A percentile compares a stretch with the other conserved stretches of the same genome.
Conservation (phyloP, 2,113 vertebrate species). For the Crotophaga sulcirostris region DNA sequence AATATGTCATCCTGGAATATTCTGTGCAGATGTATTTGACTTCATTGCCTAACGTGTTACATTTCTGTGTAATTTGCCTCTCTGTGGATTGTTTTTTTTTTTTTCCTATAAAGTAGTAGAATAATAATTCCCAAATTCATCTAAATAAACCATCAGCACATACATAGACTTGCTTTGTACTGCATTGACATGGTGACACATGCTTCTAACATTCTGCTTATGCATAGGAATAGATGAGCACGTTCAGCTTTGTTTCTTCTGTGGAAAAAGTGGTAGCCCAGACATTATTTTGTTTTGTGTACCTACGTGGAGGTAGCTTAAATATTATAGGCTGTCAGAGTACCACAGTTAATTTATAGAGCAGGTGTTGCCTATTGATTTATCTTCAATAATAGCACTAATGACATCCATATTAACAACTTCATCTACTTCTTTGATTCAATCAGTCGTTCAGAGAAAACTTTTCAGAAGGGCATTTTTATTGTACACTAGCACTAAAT, state of each 20-base stretch:
- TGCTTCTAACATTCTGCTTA: background rate
- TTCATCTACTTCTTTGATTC: background rate
- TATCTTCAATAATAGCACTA: background rate
- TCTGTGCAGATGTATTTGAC: background rate
- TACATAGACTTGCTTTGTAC: background rate
- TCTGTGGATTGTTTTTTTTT: background rate
- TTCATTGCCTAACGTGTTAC: background rate
- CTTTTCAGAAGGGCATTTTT: background rate
- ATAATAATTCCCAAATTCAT: background rate
- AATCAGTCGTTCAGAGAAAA: background rate
- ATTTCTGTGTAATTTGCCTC: background rate
- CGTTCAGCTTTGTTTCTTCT: background rate
- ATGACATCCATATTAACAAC: background rate
- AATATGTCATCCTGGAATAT: background rate
- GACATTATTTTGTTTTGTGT: background rate
- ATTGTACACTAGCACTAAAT: background rate
- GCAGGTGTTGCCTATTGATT: background rate
- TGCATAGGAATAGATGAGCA: background rate
- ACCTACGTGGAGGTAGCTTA: background rate
- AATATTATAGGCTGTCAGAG: background rate
- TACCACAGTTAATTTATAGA: background rate
- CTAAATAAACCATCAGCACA: background rate
- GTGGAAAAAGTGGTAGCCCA: background rate
- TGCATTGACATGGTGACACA: background rate
- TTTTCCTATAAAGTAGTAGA: background rate